Conservation (phyloP, 2,888 invertebrate species). For the Microctonus brassicae region DNA sequence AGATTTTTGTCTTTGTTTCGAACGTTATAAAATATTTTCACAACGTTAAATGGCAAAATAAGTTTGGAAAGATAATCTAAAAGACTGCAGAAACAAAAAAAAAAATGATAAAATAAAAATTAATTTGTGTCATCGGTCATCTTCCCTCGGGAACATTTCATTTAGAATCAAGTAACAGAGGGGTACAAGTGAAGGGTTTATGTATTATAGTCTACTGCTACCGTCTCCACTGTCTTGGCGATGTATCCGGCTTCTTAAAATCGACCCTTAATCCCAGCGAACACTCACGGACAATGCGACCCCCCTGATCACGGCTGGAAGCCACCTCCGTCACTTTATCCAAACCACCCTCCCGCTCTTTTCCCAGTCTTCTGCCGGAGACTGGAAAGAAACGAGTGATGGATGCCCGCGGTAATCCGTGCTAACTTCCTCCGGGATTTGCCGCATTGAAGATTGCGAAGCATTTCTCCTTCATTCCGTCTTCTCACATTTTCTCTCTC, state of each 20-base stretch:
- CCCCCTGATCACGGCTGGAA: constrained; percentile 34
- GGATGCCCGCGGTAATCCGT: constrained; percentile 68
- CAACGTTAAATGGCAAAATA: constrained; percentile 10
- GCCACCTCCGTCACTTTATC: constrained; percentile 40
- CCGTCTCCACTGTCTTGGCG: neutral
- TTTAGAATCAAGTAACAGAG: neutral
- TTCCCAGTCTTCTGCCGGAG: constrained; percentile 37
- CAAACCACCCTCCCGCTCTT: constrained; percentile 30
- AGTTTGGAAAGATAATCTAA: constrained; percentile 22
- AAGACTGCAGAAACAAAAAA: no score
- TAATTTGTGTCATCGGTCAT: constrained; percentile 32
- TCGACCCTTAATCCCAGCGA: constrained; percentile 42
- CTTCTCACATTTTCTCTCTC: neutral
- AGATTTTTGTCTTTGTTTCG: neutral
- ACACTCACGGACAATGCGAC: constrained; percentile 41
- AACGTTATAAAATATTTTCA: neutral
- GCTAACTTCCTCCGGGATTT: constrained; percentile 68
- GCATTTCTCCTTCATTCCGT: constrained; percentile 28
- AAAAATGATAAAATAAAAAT: no score
- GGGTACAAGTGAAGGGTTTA: constrained; percentile 9
- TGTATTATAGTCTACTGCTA: constrained; percentile 23
- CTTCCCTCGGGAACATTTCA: neutral
- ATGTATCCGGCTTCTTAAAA: constrained; percentile 37
- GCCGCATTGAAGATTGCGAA: constrained; percentile 46
- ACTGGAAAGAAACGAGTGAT: constrained; percentile 63